Conservation (phyloP, 1,140 invertebrate species). For the Drosophila novamexicana region DNA sequence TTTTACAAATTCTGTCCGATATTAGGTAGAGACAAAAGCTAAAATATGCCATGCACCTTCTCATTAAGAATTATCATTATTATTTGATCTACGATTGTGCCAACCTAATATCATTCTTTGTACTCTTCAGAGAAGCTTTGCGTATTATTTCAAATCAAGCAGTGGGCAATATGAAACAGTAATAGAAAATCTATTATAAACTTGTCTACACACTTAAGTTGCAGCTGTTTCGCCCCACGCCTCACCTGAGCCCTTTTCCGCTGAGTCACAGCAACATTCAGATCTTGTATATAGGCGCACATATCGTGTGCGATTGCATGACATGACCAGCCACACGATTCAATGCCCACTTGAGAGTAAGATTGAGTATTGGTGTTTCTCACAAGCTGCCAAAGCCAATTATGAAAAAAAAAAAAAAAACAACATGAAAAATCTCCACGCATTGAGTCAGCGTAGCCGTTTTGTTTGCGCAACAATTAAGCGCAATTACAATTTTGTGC, state of each 20-base stretch:
- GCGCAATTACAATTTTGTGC: conserved; percentile 68
- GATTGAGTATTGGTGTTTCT: conserved; percentile 42
- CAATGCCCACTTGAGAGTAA: conserved; percentile 25
- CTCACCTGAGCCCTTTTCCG: conserved; percentile 18
- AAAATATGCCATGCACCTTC: too few relatives aligned
- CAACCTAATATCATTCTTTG: too few relatives aligned
- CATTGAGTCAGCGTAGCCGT: conserved; percentile 52
- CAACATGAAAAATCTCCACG: conserved; percentile 15
- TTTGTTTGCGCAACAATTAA: conserved; percentile 74
- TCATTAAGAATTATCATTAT: too few relatives aligned
- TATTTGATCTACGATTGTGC: too few relatives aligned
- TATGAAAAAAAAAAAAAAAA: conserved; percentile 16
- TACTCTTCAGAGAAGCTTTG: too few relatives aligned
- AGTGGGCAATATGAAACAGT: neutral
- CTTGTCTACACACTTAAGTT: conserved; percentile 1
- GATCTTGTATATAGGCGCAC: neutral
- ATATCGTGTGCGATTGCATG: conserved; percentile 19
- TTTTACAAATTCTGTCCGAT: too few relatives aligned
- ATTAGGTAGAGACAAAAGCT: too few relatives aligned
- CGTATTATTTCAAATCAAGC: too few relatives aligned
- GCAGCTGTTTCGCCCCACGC: neutral
- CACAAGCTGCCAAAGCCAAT: conserved; percentile 37
- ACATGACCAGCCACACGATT: conserved; percentile 31
- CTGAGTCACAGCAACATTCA: conserved; percentile 28
- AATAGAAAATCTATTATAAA: conserved; percentile 24